Conservation (phyloP, 2,113 vertebrate genomes). For the Mesembrinibis cayennensis region DNA sequence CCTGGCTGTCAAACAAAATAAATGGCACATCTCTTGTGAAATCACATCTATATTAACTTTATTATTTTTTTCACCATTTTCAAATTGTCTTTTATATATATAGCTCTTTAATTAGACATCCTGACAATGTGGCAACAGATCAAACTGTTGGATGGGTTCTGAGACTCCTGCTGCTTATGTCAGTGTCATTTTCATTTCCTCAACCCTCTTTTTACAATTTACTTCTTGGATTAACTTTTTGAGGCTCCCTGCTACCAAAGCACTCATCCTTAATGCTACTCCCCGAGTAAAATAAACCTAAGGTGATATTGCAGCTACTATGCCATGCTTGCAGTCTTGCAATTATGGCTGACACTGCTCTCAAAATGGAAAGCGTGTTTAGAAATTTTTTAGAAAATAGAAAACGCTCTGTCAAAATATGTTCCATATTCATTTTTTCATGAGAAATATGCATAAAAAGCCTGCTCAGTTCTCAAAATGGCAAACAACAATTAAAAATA, state of each 20-base stretch:
- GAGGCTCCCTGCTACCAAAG: background rate
- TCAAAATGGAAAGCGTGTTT: background rate
- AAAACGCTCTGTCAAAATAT: background rate
- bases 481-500: background rate
- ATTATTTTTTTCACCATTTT: conserved; percentile 16
- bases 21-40: conserved; percentile 11
- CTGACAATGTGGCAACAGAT: background rate
- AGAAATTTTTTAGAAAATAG: background rate
- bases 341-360: background rate
- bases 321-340: background rate
- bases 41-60: background rate
- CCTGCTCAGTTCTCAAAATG: background rate
- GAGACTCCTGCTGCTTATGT: background rate
- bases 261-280: background rate
- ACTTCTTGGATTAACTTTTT: background rate
- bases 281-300: background rate
- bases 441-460: background rate
- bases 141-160: background rate
- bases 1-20: conserved; percentile 15
- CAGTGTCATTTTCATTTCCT: background rate
- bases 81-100: background rate
- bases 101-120: background rate
- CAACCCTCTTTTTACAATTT: background rate
- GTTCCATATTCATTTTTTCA: background rate
- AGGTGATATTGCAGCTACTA: background rate